phyloP scores from a whole-genome alignment of 2,113 vertebrate genomes.

The Toxostoma redivivum region DNA sequence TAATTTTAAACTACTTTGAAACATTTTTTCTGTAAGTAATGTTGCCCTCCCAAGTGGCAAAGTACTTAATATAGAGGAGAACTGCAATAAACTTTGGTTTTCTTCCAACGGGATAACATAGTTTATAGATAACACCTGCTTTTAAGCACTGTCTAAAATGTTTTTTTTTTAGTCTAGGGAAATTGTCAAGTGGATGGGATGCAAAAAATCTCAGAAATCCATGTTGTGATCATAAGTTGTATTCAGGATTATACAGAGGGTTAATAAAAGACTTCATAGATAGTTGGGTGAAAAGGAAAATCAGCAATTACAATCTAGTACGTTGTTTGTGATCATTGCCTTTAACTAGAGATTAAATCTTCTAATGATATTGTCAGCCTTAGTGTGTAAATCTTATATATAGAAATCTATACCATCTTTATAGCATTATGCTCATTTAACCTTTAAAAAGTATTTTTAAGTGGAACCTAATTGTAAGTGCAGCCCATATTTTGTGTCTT shows the following conservation, averaged over 20 bases:
- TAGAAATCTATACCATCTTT: neutral
- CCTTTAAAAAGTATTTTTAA: conserved; percentile 2
- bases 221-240: neutral
- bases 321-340: neutral
- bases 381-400: neutral
- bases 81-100: neutral
- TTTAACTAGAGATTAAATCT: neutral
- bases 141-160: neutral
- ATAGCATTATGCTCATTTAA: neutral
- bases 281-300: neutral
- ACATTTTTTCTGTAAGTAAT: neutral
- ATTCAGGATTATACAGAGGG: neutral
- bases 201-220: neutral
- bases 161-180: neutral
- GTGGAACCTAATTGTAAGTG: neutral
- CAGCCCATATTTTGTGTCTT: neutral
- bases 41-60: neutral
- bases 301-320: neutral
- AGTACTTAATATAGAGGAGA: neutral
- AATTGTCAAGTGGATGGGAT: neutral
- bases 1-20: conserved; percentile 19
- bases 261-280: neutral
- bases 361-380: neutral
- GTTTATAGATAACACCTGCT: neutral
- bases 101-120: neutral